Evolutionary conservation across 2,888 invertebrate genomes (phyloP).

Genomic region (Drosophila robusta): DNA sequence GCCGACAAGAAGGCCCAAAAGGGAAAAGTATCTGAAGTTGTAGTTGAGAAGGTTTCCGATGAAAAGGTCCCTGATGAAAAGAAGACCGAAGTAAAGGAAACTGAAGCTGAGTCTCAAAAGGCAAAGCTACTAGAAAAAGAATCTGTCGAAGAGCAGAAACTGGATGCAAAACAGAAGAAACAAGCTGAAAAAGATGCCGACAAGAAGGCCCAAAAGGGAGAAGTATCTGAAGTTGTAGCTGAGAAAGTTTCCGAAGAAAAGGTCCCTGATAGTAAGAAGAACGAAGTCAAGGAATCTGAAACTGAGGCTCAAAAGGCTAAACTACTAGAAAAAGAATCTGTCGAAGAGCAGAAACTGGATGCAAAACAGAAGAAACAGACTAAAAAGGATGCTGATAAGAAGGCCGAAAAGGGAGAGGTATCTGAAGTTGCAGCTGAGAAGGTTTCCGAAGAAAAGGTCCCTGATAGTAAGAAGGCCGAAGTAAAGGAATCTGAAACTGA

Average conservation of each 20-base stretch:
- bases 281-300: slow-evolving; percentile 11
- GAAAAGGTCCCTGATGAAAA: slow-evolving; percentile 27
- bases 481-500: too few species aligned
- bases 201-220: slow-evolving; percentile 20
- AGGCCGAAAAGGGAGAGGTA: too few species aligned
- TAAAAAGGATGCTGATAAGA: too few species aligned
- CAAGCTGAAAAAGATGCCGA: slow-evolving; percentile 5
- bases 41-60: slow-evolving; percentile 15
- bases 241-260: slow-evolving; percentile 18
- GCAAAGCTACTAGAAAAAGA: slow-evolving; percentile 2
- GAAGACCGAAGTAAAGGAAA: slow-evolving; percentile 4
- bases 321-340: slow-evolving; percentile 13
- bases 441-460: slow-evolving; percentile 4
- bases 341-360: slow-evolving; percentile 15
- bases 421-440: slow-evolving; percentile 5
- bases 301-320: slow-evolving; percentile 17
- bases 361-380: slow-evolving; percentile 29
- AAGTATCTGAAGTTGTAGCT: slow-evolving; percentile 18
- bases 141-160: not conserved
- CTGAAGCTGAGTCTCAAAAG: slow-evolving; percentile 4
- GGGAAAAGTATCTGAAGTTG: slow-evolving; percentile 27
- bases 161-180: too few species aligned
- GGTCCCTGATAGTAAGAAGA: slow-evolving; percentile 10
- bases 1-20: slow-evolving; percentile 11
- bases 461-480: slow-evolving; percentile 26